A percentile compares a stretch with the other conserved stretches of the same genome.
Evolutionary conservation across 2,888 invertebrate species (phyloP).

Genomic region (Drosophila buzzatii): DNA sequence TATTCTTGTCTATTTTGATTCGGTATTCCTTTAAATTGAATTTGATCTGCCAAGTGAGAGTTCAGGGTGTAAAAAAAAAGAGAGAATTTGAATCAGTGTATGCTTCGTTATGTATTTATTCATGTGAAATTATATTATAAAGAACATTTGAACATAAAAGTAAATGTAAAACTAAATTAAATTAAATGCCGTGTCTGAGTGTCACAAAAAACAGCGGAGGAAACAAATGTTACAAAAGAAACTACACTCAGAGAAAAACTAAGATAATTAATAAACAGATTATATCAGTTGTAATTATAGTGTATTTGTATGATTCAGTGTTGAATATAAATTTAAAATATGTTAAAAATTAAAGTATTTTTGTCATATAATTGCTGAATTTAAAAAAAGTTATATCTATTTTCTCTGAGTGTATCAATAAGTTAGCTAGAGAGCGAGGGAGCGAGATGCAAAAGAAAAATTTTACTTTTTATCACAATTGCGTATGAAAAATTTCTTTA

Average conservation of each 20-base stretch:
- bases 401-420: conserved; percentile 5
- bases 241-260: conserved; percentile 10
- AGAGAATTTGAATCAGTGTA: background rate
- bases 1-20: background rate
- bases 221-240: conserved; percentile 79
- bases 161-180: conserved; percentile 42
- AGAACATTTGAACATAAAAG: conserved; percentile 35
- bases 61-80: background rate
- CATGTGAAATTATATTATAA: conserved; percentile 48
- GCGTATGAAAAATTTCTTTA: conserved; percentile 84
- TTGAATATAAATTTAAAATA: background rate
- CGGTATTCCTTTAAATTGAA: background rate
- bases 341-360: background rate
- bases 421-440: conserved; percentile 14
- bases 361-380: background rate
- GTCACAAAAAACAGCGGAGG: conserved; percentile 52
- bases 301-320: background rate
- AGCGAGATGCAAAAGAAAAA: conserved; percentile 37
- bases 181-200: conserved; percentile 47
- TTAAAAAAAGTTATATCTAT: too few species aligned
- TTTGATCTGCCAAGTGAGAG: background rate
- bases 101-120: conserved; percentile 56
- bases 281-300: background rate
- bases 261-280: background rate
- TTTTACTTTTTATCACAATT: conserved; percentile 84